Conservation (phyloP, 2,113 vertebrate genomes). For the Lucifuga dentata region DNA sequence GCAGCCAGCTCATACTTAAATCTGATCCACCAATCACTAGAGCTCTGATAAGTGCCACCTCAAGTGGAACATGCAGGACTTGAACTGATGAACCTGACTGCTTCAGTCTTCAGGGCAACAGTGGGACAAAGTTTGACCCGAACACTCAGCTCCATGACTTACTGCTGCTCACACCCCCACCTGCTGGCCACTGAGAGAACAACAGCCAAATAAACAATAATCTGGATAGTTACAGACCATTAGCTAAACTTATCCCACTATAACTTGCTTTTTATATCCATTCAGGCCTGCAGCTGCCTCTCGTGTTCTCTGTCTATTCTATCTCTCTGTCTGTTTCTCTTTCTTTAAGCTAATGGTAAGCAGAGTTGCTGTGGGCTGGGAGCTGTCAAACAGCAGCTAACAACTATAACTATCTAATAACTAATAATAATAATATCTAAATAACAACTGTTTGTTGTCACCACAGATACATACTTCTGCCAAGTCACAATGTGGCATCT, state of each 20-base stretch:
- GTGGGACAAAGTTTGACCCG: constrained; percentile 52
- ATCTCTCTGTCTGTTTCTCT: constrained; percentile 47
- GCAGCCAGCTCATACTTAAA: constrained; percentile 18
- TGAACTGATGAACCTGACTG: constrained; percentile 36
- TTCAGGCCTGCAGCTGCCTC: constrained; percentile 28
- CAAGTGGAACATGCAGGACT: constrained; percentile 16
- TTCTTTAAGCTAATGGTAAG: constrained; percentile 63
- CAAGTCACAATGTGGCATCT: constrained; percentile 69
- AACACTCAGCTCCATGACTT: background rate
- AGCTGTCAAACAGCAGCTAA: constrained; percentile 72
- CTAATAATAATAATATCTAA: no score
- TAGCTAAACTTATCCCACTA: constrained; percentile 48
- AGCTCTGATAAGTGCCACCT: background rate
- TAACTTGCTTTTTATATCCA: constrained; percentile 35
- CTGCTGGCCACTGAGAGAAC: constrained; percentile 66
- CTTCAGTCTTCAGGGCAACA: constrained; percentile 29
- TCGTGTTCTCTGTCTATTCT: constrained; percentile 26
- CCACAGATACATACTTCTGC: constrained; percentile 69
- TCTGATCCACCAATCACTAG: constrained; percentile 36
- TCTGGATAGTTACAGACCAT: constrained; percentile 35
- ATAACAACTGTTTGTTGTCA: constrained; percentile 81
- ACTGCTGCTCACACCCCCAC: constrained; percentile 62
- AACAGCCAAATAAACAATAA: constrained; percentile 13
- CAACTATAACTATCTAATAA: no score
- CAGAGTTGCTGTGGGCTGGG: constrained; percentile 56